A percentile compares a stretch with the other conserved stretches of the same genome.
Conservation (phyloP, 2,888 invertebrate genomes). For the Ecliptopera silaceata region DNA sequence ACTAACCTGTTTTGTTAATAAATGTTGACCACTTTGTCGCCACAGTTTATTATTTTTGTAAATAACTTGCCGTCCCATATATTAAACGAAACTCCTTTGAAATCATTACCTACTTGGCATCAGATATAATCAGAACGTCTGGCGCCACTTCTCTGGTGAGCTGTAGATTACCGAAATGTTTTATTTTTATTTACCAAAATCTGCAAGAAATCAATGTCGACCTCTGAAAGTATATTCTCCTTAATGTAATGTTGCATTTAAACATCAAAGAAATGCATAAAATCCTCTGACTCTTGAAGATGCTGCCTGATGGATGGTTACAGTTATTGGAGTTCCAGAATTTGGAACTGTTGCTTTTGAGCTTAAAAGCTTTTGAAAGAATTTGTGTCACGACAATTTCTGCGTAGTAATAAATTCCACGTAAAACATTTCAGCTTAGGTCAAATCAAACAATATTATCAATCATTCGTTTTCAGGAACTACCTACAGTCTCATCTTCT, state of each 20-base stretch:
- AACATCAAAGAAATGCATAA: slow-evolving; percentile 16
- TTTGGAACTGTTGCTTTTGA: slow-evolving; percentile 7
- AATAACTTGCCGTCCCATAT: neutral
- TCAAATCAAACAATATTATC: neutral
- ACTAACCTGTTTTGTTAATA: too few species aligned
- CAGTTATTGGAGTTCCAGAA: slow-evolving; percentile 11
- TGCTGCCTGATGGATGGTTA: slow-evolving; percentile 10
- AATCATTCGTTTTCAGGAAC: neutral
- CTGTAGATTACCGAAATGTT: slow-evolving; percentile 5
- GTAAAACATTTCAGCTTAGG: neutral
- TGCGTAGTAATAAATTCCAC: neutral
- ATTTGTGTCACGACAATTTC: neutral
- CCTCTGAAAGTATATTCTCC: slow-evolving; percentile 8
- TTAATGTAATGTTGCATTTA: slow-evolving; percentile 10
- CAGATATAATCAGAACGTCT: slow-evolving; percentile 10
- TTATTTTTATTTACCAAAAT: slow-evolving; percentile 13
- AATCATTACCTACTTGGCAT: slow-evolving; percentile 14
- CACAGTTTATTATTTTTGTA: neutral
- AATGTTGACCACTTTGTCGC: too few species aligned
- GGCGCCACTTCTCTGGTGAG: slow-evolving; percentile 15
- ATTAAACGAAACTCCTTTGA: neutral
- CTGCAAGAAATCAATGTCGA: slow-evolving; percentile 6
- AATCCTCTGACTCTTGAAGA: slow-evolving; percentile 8
- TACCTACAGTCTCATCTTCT: too few species aligned
- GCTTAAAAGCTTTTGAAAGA: neutral